phyloP scores from a whole-genome alignment of 2,113 vertebrate species.

The Nothoprocta perdicaria region DNA sequence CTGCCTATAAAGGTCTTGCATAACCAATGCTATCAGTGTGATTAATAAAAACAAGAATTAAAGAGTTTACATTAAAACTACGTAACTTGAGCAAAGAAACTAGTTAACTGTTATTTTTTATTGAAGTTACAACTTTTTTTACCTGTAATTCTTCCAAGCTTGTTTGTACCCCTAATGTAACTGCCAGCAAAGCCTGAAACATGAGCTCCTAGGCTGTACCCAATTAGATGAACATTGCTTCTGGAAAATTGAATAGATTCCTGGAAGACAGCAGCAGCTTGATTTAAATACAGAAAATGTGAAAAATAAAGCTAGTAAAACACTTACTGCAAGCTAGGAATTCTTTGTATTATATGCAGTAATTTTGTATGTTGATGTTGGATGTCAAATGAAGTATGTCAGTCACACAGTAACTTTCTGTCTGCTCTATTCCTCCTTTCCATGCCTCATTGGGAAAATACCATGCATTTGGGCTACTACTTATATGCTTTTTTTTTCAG shows the following conservation, averaged over 20 bases:
- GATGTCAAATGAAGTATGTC: background rate
- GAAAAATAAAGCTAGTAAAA: background rate
- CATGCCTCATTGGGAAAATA: background rate
- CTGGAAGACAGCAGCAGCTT: slow-evolving; percentile 75
- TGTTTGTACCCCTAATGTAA: slow-evolving; percentile 78
- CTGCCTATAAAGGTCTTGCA: background rate
- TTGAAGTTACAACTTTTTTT: background rate
- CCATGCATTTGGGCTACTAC: background rate
- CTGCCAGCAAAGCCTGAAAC: slow-evolving; percentile 95
- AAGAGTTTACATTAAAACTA: background rate
- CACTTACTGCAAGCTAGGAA: background rate
- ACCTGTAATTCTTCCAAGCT: slow-evolving; percentile 97
- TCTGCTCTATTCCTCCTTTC: background rate
- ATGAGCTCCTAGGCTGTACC: slow-evolving; percentile 96
- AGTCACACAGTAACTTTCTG: background rate
- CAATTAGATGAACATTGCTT: slow-evolving; percentile 89
- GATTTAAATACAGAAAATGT: background rate
- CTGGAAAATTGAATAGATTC: slow-evolving; percentile 79
- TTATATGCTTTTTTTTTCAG: background rate
- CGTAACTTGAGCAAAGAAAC: background rate
- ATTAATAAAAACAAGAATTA: background rate
- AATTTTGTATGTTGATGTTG: background rate
- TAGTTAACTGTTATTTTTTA: background rate
- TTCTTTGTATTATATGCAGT: background rate
- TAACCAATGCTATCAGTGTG: background rate